phyloP scores from a whole-genome alignment of 2,113 vertebrate species.

The Struthio camelus region DNA sequence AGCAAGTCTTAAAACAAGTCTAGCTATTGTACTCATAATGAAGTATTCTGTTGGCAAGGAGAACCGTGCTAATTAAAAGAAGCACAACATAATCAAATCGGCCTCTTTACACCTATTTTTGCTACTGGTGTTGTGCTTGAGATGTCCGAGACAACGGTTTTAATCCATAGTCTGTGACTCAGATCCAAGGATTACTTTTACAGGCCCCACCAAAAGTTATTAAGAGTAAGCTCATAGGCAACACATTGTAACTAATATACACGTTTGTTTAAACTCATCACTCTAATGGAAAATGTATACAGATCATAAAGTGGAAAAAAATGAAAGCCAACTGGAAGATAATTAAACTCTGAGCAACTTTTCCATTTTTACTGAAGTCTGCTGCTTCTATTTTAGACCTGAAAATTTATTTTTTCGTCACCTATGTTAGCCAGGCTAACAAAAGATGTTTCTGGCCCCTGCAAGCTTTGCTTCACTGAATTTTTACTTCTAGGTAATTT shows the following conservation, averaged over 20 bases:
- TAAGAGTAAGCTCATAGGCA: neutral
- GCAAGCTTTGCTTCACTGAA: neutral
- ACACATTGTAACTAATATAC: neutral
- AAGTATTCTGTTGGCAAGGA: neutral
- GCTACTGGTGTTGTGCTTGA: neutral
- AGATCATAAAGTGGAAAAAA: neutral
- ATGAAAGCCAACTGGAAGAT: neutral
- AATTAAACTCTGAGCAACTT: neutral
- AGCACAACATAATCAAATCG: neutral
- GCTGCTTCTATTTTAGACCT: neutral
- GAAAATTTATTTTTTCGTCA: neutral
- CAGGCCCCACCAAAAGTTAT: neutral
- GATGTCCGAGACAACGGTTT: neutral
- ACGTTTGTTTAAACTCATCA: neutral
- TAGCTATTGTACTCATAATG: neutral
- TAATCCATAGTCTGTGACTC: rapidly evolving
- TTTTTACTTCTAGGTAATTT: neutral
- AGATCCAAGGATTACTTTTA: neutral
- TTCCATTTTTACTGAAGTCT: neutral
- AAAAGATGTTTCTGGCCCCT: neutral
- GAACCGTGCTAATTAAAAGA: neutral
- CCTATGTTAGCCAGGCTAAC: neutral
- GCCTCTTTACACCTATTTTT: neutral
- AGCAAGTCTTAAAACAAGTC: neutral
- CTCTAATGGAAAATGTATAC: rapidly evolving